Base-by-base conservation (phyloP, 1,140 invertebrate species). In the Sycobia sp. region DNA sequence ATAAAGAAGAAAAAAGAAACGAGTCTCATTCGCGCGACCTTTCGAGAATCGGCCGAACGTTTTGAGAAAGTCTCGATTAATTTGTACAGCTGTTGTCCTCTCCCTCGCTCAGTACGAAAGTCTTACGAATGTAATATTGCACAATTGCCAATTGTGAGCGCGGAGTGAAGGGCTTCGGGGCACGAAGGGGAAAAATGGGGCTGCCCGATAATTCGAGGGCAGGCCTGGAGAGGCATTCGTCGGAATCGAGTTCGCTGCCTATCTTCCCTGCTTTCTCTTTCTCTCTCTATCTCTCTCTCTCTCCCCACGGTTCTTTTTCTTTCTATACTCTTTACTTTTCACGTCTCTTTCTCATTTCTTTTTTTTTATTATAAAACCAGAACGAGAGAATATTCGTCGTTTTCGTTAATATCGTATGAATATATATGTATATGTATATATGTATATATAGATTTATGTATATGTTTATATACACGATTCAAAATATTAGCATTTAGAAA, bases 401-500 rank as follows among this genome's bases (percentile, higher is more conserved):
- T 61, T 58, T 36, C 69, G 63, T 75, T 74, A 71, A 68, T 68
- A 71, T 74, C 65, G 69, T 71, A 75, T 58, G 71, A 73, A 75
- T 75, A 75, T 73, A 69, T 62, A 65, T 70, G 67, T 68, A 36
- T 68, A 70, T 56, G n/a, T 36, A 14, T 47, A 56, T 50, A 65
- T 71, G 61, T 68, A 65, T 57, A 20, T 44, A 51, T 53, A 51
- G 41, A 23, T 57, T 27, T 62, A 43, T 50, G 22, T 58, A 29
- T 60, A 47, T 51, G n/a, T 62, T 58, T 66, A 66, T 73, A 74
- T 69, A 66, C 73, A 78, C 72, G 77, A 66, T 71, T 79, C 68
- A 76, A 78, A 77, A 76, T 78, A 76, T 79, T 75, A 78, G 53
- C 61, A 74, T 79, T 79, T 77, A 77, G 76, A 81, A 76, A 81